Conservation (phyloP, 2,888 invertebrate species). For the Galeopsomyia nigrocyanea region DNA sequence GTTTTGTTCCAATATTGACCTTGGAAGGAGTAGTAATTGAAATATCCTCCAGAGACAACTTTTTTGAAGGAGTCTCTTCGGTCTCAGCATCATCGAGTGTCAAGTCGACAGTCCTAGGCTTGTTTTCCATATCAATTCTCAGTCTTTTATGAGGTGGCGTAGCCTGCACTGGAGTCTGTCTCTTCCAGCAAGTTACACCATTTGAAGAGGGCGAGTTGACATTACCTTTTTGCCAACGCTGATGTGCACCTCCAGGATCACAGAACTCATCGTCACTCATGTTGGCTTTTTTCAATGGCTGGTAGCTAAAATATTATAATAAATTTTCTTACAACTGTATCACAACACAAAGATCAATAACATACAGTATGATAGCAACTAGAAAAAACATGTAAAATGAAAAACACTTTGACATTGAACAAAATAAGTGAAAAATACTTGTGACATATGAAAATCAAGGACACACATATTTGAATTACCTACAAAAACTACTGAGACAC, state of each 20-base stretch:
- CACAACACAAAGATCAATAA: too few species aligned
- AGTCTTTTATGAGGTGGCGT: background rate
- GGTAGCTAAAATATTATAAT: too few species aligned
- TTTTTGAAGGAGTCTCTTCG: background rate
- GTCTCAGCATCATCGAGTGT: too few species aligned
- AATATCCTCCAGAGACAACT: background rate
- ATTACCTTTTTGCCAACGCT: slow-evolving; percentile 20
- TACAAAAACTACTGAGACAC: too few species aligned
- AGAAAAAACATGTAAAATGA: too few species aligned
- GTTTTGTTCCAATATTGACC: background rate
- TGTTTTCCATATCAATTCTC: background rate
- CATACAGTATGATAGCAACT: too few species aligned
- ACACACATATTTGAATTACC: too few species aligned
- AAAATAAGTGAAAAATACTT: too few species aligned
- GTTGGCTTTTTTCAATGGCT: background rate
- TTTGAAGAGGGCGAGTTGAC: background rate
- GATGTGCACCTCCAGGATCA: slow-evolving; percentile 14
- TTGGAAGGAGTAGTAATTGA: background rate
- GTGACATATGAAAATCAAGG: too few species aligned
- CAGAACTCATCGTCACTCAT: slow-evolving; percentile 46
- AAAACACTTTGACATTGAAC: too few species aligned
- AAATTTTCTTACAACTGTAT: too few species aligned
- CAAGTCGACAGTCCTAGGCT: too few species aligned
- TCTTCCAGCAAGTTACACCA: slow-evolving; percentile 31
- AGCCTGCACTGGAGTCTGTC: background rate